Conservation (phyloP, 1,140 invertebrate genomes). For the Bombus superbus region DNA sequence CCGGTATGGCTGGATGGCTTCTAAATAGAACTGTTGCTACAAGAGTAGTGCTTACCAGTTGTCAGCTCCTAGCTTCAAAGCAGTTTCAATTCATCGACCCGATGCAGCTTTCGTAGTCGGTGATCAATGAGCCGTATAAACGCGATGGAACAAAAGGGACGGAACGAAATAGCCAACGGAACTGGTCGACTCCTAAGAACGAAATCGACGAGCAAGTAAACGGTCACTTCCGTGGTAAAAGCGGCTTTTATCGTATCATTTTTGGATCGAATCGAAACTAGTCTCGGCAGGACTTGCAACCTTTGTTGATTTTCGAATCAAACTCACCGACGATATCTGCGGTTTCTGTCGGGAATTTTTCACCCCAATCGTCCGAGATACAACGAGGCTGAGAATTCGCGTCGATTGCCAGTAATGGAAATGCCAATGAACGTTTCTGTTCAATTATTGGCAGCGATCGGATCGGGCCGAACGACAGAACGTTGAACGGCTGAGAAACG, state of each 20-base stretch:
- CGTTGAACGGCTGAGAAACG: too few species aligned
- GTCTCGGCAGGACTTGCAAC: background rate
- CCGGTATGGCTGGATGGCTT: background rate
- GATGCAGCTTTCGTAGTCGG: background rate
- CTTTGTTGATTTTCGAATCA: background rate
- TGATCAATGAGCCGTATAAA: conserved; percentile 26
- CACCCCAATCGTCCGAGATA: background rate
- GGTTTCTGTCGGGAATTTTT: background rate
- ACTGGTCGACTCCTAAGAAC: background rate
- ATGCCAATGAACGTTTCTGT: too few species aligned
- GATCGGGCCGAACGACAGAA: too few species aligned
- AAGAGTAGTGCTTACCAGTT: background rate
- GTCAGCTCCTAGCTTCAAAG: background rate
- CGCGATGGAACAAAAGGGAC: background rate
- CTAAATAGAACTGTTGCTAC: background rate
- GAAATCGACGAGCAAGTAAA: background rate
- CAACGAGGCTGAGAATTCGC: background rate
- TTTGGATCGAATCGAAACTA: background rate
- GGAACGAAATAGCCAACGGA: background rate
- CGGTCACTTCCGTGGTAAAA: too few species aligned
- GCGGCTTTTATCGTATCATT: too few species aligned
- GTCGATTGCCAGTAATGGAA: background rate
- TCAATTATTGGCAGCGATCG: too few species aligned
- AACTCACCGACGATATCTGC: background rate
- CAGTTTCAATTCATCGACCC: background rate